These are phyloP conservation scores for Dromius quadrimaculatus DNA, from an alignment of 2,888 invertebrate genomes.

Conservation along the genomic window DNA sequence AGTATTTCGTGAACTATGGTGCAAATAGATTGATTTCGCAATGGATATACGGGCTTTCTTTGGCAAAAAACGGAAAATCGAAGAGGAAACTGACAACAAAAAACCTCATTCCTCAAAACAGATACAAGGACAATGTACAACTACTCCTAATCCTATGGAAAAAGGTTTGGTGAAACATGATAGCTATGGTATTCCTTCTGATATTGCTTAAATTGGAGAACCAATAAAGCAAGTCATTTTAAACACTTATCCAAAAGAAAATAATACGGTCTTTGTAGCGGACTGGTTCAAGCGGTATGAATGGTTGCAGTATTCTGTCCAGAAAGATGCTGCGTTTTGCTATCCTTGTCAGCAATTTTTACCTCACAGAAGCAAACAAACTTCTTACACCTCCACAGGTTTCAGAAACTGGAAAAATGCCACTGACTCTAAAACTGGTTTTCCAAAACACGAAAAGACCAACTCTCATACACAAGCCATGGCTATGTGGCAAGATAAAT, in stretches of 20 bases:
- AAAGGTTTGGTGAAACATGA: too few species aligned
- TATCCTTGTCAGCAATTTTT: constrained; percentile 6
- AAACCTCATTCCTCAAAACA: constrained; percentile 21
- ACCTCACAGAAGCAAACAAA: constrained; percentile 3
- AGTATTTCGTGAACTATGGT: too few species aligned
- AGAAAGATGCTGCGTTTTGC: constrained; percentile 10
- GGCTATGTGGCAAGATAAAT: constrained; percentile 35
- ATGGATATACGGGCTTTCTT: too few species aligned
- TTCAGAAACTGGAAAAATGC: constrained; percentile 48
- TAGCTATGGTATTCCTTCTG: constrained; percentile 35
- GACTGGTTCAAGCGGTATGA: not conserved
- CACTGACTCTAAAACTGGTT: constrained; percentile 22
- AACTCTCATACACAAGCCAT: constrained; percentile 27
- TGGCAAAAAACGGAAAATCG: constrained; percentile 35
- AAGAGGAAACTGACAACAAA: constrained; percentile 16
- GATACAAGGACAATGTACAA: not conserved
- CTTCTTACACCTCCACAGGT: constrained; percentile 33
- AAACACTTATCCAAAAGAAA: not conserved
- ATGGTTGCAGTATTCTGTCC: not conserved
- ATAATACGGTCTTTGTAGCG: not conserved
- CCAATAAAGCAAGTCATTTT: constrained; percentile 30
- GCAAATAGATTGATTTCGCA: too few species aligned
- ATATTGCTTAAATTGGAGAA: constrained; percentile 41
- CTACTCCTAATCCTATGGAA: constrained; percentile 33
- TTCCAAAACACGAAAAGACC: constrained; percentile 40